Conservation (phyloP, 2,797 vertebrate genomes). For the Brachymystax lenok region DNA sequence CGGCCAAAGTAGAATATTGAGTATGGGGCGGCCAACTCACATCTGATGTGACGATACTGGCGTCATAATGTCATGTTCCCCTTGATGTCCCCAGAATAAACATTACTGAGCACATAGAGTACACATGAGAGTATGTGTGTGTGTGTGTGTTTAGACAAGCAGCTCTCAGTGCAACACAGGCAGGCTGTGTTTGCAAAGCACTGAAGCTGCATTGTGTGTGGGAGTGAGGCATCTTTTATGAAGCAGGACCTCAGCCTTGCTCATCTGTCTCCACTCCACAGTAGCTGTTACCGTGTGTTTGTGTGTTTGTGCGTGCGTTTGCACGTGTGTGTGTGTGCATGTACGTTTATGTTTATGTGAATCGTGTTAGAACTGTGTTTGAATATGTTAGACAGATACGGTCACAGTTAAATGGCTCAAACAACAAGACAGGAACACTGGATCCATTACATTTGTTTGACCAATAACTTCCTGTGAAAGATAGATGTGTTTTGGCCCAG, state of each 20-base stretch:
- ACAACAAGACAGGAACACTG: conserved; percentile 59
- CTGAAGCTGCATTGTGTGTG: conserved; percentile 26
- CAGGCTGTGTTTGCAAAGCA: conserved; percentile 24
- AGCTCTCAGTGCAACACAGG: conserved; percentile 2
- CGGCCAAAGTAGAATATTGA: neutral
- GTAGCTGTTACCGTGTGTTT: neutral
- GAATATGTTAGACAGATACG: conserved; percentile 28
- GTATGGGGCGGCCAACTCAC: neutral
- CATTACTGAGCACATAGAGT: neutral
- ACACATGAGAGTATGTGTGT: neutral
- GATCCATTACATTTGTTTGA: conserved; percentile 68
- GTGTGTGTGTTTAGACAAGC: conserved; percentile 1
- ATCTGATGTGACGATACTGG: neutral
- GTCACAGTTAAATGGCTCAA: conserved; percentile 40
- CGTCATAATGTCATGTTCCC: neutral
- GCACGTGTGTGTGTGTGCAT: neutral
- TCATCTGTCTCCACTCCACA: conserved; percentile 32
- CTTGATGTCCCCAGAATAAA: neutral
- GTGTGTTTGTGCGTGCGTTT: conserved; percentile 4
- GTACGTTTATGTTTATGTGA: neutral
- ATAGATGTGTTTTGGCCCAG: conserved; percentile 63
- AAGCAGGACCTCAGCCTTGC: conserved; percentile 46
- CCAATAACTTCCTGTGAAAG: conserved; percentile 73
- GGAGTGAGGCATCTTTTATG: conserved; percentile 35
- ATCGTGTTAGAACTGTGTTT: conserved; percentile 10